Evolutionary conservation across 2,113 vertebrate genomes (phyloP), one percentile per base, ranked within the genome.

Genomic region (Stercorarius parasiticus): DNA sequence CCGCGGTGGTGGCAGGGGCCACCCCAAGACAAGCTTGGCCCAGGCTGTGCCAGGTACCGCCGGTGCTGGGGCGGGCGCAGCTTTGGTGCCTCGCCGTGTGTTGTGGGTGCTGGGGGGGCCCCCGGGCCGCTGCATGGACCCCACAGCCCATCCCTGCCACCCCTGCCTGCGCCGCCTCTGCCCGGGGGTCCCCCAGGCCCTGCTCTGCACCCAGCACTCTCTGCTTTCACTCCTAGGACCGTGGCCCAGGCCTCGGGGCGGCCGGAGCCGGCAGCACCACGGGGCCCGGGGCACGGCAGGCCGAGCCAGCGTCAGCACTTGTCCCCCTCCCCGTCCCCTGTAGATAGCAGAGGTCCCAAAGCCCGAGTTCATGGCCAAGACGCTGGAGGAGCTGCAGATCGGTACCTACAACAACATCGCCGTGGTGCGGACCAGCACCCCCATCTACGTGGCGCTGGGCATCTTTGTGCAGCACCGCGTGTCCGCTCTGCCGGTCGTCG

Each of bases 391-490:
- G 82, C 97, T 99, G 49, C 98, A 96, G 95, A 99, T 99, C 0
- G 99, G 99, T 66, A 99, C 99, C 69, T 99, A 99, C 79, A 95
- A 97, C 73, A 99, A 99, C 94, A 99, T 99, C 29, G 99, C 99
- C 2, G 93, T 99, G 98, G 99, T 99, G 90, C 98, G 98, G 4
- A 95, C 98, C 16, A 98, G 99, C 95, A 99, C 99, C 5, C 99
- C 99, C 0, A 98, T 99, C 82, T 99, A 99, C 38, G 99, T 99
- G 20, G 99, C 99, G 4, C 97, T 99, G 97, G 99, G 99, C 95
- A 99, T 99, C 96, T 99, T 99, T 53, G 99, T 99, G 69, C 99
- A 99, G 95, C 99, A 99, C 78, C 98, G 99, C 11, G 99, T 99
- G 27, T 99, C 99, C 0, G 99, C 99, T 0, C 98, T 99, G 86